Percentiles rank a stretch among this genome's conserved stretches.
Conservation (phyloP, 2,797 vertebrate species). For the Coreius guichenoti region DNA sequence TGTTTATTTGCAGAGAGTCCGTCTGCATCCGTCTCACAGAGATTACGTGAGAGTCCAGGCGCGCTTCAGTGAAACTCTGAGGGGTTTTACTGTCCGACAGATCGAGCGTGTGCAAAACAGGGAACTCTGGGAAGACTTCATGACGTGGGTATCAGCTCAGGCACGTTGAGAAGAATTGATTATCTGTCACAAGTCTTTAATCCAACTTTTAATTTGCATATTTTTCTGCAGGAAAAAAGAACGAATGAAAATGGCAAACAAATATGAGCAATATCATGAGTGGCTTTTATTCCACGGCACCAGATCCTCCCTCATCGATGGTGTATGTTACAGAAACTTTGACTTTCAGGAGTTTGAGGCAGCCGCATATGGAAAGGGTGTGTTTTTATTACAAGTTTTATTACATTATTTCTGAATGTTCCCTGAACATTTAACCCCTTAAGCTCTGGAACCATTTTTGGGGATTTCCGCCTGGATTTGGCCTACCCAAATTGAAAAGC, state of each 20-base stretch:
- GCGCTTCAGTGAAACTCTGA: slow-evolving; percentile 78
- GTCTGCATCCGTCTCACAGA: slow-evolving; percentile 65
- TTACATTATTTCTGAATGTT: not conserved
- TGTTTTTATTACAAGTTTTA: not conserved
- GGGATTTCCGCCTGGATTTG: too few relatives aligned
- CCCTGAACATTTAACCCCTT: not conserved
- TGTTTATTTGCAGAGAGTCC: slow-evolving; percentile 49
- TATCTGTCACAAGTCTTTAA: not conserved
- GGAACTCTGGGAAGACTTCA: slow-evolving; percentile 80
- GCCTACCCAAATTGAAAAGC: too few relatives aligned
- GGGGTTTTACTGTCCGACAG: slow-evolving; percentile 62
- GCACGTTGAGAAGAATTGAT: not conserved
- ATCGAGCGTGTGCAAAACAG: slow-evolving; percentile 79
- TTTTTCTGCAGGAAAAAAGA: slow-evolving; percentile 79
- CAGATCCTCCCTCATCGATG: slow-evolving; percentile 64
- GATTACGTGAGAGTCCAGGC: slow-evolving; percentile 77
- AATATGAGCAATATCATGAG: slow-evolving; percentile 38
- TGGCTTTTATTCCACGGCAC: slow-evolving; percentile 81
- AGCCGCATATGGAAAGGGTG: slow-evolving; percentile 83
- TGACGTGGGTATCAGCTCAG: slow-evolving; percentile 70
- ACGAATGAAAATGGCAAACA: slow-evolving; percentile 77
- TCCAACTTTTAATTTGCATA: not conserved
- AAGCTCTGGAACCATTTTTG: too few relatives aligned
- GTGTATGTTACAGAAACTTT: slow-evolving; percentile 85
- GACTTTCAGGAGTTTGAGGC: slow-evolving; percentile 84